Conservation (phyloP, 2,797 vertebrate genomes). For the Sebastes itinus region DNA sequence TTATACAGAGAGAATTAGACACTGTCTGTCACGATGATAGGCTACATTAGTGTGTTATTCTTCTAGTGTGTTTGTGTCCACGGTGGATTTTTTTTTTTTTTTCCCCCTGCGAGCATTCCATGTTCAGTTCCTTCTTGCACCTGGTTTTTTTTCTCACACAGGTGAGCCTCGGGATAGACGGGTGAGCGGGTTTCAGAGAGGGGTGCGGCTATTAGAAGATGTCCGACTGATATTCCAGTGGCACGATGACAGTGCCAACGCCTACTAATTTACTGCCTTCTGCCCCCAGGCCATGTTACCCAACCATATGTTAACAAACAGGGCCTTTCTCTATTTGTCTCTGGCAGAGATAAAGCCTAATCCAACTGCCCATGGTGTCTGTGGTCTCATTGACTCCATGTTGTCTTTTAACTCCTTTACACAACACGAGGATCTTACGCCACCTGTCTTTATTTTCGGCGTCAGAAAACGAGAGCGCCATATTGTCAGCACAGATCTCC, state of each 20-base stretch:
- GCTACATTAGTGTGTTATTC: slow-evolving; percentile 53
- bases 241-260: slow-evolving; percentile 67
- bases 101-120: slow-evolving; percentile 28
- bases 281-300: slow-evolving; percentile 67
- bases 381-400: slow-evolving; percentile 30
- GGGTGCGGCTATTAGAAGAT: slow-evolving; percentile 64
- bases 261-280: slow-evolving; percentile 72
- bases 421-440: background rate
- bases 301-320: slow-evolving; percentile 75
- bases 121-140: slow-evolving; percentile 50
- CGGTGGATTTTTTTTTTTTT: background rate
- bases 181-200: slow-evolving; percentile 47
- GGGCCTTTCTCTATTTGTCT: slow-evolving; percentile 35
- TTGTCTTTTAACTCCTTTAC: background rate
- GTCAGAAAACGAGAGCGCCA: slow-evolving; percentile 43
- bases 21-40: slow-evolving; percentile 58
- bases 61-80: slow-evolving; percentile 39
- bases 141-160: slow-evolving; percentile 57
- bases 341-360: slow-evolving; percentile 30
- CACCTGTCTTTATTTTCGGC: slow-evolving; percentile 55
- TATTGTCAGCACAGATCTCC: slow-evolving; percentile 40
- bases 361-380: slow-evolving; percentile 70
- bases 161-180: slow-evolving; percentile 62
- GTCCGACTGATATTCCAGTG: slow-evolving; percentile 70
- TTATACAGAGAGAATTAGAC: slow-evolving; percentile 66